Conservation (phyloP, 2,797 vertebrate genomes). For the Salarias fasciatus region DNA sequence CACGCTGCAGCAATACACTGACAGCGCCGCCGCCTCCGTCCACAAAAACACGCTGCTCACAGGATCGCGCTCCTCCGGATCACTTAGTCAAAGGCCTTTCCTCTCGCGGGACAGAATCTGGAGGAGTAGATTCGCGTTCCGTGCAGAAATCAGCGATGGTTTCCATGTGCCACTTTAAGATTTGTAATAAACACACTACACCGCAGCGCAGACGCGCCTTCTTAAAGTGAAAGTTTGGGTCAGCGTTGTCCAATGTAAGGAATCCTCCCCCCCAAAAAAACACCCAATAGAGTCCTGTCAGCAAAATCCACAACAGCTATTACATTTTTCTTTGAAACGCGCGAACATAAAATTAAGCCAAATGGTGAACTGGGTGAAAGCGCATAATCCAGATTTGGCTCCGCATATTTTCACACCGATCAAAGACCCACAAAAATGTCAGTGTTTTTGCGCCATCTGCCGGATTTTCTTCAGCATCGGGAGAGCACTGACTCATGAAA, state of each 20-base stretch:
- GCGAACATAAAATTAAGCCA: background rate
- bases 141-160: conserved; percentile 32
- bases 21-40: conserved; percentile 18
- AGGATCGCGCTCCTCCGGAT: conserved; percentile 6
- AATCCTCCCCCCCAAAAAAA: conserved; percentile 7
- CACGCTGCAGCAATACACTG: conserved; percentile 59
- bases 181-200: conserved; percentile 70
- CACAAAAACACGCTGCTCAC: conserved; percentile 32
- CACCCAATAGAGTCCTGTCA: background rate
- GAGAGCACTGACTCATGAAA: too few species aligned
- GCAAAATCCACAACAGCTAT: background rate
- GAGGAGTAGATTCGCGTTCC: conserved; percentile 18
- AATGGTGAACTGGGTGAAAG: background rate
- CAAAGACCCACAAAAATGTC: background rate
- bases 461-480: conserved; percentile 13
- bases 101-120: conserved; percentile 2
- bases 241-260: conserved; percentile 30
- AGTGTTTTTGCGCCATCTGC: conserved; percentile 54
- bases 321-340: background rate
- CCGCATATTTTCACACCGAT: conserved; percentile 40
- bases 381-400: conserved; percentile 11
- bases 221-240: conserved; percentile 85
- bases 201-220: conserved; percentile 79
- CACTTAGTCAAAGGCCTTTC: conserved; percentile 6
- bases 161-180: conserved; percentile 82